Conservation (phyloP, 1,140 invertebrate genomes). For the Ectropis grisescens region DNA sequence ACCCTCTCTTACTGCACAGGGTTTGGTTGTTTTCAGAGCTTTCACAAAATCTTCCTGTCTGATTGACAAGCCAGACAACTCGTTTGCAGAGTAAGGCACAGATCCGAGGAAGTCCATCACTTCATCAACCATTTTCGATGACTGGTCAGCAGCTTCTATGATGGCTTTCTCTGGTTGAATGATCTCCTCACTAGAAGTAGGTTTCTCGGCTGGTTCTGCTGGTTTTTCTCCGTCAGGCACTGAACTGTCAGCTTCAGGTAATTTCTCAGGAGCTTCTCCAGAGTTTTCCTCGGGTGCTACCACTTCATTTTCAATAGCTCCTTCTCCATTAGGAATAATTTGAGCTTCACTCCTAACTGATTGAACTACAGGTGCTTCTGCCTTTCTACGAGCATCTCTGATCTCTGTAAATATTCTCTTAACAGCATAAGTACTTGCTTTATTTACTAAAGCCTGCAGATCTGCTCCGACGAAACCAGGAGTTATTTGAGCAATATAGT, state of each 20-base stretch:
- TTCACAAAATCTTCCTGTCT: conserved; percentile 81
- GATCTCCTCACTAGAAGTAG: conserved; percentile 1
- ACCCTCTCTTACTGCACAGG: conserved; percentile 96
- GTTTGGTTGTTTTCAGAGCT: conserved; percentile 87
- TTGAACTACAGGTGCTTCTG: conserved; percentile 12
- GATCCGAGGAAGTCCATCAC: conserved; percentile 46
- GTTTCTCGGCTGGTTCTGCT: background rate
- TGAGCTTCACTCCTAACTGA: conserved; percentile 15
- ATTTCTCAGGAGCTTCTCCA: background rate
- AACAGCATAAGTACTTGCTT: conserved; percentile 89
- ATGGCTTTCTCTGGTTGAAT: conserved; percentile 10
- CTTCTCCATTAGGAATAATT: conserved; percentile 42
- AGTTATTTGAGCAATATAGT: conserved; percentile 83
- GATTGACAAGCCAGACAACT: conserved; percentile 76
- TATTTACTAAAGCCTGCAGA: conserved; percentile 86
- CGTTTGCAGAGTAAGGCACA: conserved; percentile 70
- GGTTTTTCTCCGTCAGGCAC: conserved; percentile 16
- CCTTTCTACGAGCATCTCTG: conserved; percentile 14
- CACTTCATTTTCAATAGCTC: conserved; percentile 24
- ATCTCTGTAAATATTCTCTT: conserved; percentile 70
- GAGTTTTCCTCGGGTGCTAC: conserved; percentile 11
- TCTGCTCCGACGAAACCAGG: conserved; percentile 99
- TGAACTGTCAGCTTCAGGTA: conserved; percentile 17
- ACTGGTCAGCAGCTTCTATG: conserved; percentile 30
- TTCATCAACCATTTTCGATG: no score